phyloP scores from a whole-genome alignment of 2,888 invertebrate species.

The Eudasyphora cyanicolor region DNA sequence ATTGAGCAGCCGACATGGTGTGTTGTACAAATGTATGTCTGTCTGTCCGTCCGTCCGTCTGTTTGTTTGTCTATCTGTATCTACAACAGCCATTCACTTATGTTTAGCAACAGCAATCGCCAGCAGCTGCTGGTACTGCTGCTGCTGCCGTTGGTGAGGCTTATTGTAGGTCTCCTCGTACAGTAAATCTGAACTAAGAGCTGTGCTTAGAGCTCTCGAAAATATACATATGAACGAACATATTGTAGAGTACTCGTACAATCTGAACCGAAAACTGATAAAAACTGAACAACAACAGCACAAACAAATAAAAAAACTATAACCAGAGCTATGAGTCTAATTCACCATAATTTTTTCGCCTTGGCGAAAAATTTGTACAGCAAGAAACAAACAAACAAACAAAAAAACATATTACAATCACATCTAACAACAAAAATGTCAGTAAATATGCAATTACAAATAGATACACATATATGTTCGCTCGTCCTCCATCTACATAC shows the following conservation, averaged over 20 bases:
- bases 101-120: conserved; percentile 32
- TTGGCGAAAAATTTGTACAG: conserved; percentile 48
- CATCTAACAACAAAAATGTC: conserved; percentile 16
- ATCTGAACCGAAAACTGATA: conserved; percentile 45
- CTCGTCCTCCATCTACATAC: conserved; percentile 30
- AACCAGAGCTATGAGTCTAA: conserved; percentile 39
- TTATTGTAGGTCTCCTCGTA: not conserved
- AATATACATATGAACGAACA: conserved; percentile 23
- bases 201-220: conserved; percentile 53
- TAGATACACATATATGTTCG: not conserved
- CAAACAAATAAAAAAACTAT: too few species aligned
- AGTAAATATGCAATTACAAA: conserved; percentile 26
- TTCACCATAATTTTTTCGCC: conserved; percentile 64
- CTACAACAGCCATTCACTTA: conserved; percentile 60
- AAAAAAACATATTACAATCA: conserved; percentile 54
- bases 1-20: conserved; percentile 17
- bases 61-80: conserved; percentile 24
- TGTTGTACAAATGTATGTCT: conserved; percentile 47
- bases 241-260: conserved; percentile 1
- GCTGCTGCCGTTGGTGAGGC: conserved; percentile 49
- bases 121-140: conserved; percentile 38
- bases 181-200: conserved; percentile 17
- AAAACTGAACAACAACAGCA: conserved; percentile 50
- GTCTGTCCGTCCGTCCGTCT: conserved; percentile 51
- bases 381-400: too few species aligned